A percentile compares a stretch with the other conserved stretches of the same genome.
These are phyloP conservation scores for Omphaloscelis lunosa DNA, from an alignment of 2,888 invertebrate genomes.

Conservation along the genomic window DNA sequence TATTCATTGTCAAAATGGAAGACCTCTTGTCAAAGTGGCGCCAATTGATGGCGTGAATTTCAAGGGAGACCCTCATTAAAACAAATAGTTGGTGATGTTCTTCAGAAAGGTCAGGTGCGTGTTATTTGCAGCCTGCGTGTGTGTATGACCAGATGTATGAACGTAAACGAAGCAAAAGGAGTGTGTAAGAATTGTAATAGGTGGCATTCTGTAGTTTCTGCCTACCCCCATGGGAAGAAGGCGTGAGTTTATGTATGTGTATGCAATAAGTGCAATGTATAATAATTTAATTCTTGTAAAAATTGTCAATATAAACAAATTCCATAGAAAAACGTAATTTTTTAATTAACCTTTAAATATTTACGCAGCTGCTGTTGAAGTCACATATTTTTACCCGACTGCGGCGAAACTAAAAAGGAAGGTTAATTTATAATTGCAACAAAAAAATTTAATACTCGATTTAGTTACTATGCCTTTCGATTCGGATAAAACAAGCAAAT, in stretches of 20 bases:
- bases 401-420: too few species aligned
- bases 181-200: neutral
- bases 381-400: too few species aligned
- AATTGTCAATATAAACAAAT: neutral
- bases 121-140: neutral
- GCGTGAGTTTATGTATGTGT: neutral
- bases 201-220: neutral
- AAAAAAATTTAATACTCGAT: too few species aligned
- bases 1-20: too few species aligned
- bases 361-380: neutral
- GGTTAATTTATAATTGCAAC: too few species aligned
- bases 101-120: neutral
- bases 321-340: neutral
- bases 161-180: too few species aligned
- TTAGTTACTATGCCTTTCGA: too few species aligned
- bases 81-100: neutral
- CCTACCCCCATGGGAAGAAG: neutral
- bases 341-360: constrained; percentile 35
- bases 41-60: neutral
- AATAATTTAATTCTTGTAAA: neutral
- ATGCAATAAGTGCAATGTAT: neutral
- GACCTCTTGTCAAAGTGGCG: too few species aligned
- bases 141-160: neutral
- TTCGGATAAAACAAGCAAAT: neutral
- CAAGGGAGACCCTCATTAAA: too few species aligned